Evolutionary conservation across 2,797 vertebrate species (phyloP), one percentile per base, ranked within the genome.

Genomic region (Astyanax mexicanus): DNA sequence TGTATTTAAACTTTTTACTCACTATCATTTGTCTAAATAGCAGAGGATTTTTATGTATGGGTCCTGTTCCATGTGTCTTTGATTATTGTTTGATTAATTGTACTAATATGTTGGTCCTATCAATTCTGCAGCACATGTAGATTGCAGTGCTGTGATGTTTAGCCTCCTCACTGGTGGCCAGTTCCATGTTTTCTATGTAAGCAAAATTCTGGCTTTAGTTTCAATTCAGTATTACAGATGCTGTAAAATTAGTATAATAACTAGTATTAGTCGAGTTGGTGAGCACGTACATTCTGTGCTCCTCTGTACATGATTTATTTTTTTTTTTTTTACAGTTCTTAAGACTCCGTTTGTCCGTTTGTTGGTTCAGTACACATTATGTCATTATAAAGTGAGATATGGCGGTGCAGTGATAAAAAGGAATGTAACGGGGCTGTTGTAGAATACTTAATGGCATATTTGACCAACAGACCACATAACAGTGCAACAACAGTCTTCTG

Each of bases 311-410:
- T 76, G 13, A 32, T 3, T 10, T 84, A 77, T 80, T 68, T 81
- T 84, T 77, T 80, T 68, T 81, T 83, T 89, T 89, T 88, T 87
- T 89, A 91, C 84, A 89, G n/a, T n/a, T n/a, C n/a, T n/a, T n/a
- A n/a, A n/a, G n/a, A n/a, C n/a, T n/a, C n/a, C n/a, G n/a, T n/a
- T n/a, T n/a, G 80, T 85, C 79, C 38, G 3, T 12, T 32, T 52
- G 38, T 27, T 47, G 32, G 19, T 55, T 51, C 19, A n/a, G 35
- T 64, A 44, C n/a, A 64, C 23, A 64, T 9, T 25, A 9, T 9
- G 2, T 42, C 11, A 64, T n/a, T n/a, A n/a, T n/a, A 32, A 27
- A 4, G 40, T 12, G 45, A 68, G n/a, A 66, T 66, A 29, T n/a
- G 44, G 21, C 15, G 61, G 38, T 5, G 19, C 37, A 35, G 35